Conservation (phyloP, 2,888 invertebrate genomes). For the Ptilodon capucinus region DNA sequence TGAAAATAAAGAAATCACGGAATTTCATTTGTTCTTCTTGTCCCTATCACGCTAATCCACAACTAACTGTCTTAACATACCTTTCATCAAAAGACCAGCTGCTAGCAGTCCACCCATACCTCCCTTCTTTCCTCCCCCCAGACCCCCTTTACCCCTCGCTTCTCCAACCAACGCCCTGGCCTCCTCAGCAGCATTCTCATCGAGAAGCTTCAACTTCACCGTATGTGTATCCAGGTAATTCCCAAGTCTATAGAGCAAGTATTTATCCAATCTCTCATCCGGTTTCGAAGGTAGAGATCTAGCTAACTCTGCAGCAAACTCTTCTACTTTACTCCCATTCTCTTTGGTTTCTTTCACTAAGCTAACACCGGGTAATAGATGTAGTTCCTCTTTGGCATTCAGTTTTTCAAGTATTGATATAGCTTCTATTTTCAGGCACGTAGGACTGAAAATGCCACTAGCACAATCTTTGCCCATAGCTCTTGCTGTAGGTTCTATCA, state of each 20-base stretch:
- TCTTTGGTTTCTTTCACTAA: conserved; percentile 84
- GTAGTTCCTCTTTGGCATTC: conserved; percentile 66
- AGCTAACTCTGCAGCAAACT: conserved; percentile 88
- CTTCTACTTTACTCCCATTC: conserved; percentile 84
- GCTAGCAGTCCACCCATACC: conserved; percentile 81
- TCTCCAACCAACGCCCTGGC: conserved; percentile 82
- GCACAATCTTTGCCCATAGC: conserved; percentile 66
- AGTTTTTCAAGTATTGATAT: conserved; percentile 69
- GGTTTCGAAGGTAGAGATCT: conserved; percentile 89
- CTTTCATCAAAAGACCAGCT: conserved; percentile 85
- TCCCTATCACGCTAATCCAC: no score
- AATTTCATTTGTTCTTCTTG: no score
- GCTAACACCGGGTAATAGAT: conserved; percentile 79
- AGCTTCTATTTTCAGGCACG: conserved; percentile 73
- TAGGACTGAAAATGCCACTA: conserved; percentile 68
- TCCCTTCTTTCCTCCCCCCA: conserved; percentile 72
- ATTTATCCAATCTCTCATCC: conserved; percentile 89
- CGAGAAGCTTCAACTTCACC: conserved; percentile 87
- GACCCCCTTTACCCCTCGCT: conserved; percentile 76
- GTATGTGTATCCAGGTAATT: conserved; percentile 88
- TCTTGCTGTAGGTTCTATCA: conserved; percentile 49
- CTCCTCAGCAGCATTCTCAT: conserved; percentile 83
- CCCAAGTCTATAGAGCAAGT: conserved; percentile 87
- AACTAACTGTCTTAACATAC: conserved; percentile 45
- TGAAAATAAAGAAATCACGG: no score